Evolutionary conservation across 2,113 vertebrate species (phyloP).

Genomic region (Scalopus aquaticus): DNA sequence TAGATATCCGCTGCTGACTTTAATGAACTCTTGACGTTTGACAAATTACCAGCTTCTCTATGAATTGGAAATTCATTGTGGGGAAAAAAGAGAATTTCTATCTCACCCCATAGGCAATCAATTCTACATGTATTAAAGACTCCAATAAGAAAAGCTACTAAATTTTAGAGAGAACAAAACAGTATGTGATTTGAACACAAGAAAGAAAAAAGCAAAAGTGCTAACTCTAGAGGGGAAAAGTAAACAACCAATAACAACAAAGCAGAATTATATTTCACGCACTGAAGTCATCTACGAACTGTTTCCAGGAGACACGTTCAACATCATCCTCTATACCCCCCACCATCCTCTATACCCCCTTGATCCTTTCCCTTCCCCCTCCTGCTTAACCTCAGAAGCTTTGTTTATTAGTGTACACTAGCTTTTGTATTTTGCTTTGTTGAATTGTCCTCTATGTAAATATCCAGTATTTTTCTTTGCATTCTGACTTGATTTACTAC

Average conservation of each 20-base stretch:
- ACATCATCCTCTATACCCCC: background rate
- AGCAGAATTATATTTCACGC: background rate
- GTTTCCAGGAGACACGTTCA: background rate
- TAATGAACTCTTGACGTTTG: background rate
- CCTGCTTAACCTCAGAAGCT: no score
- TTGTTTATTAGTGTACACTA: no score
- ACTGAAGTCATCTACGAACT: no score
- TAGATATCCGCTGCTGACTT: background rate
- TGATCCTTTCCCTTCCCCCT: no score
- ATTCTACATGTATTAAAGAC: background rate
- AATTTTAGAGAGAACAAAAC: background rate
- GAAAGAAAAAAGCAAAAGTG: background rate
- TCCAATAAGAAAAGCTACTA: no score
- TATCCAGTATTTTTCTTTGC: no score
- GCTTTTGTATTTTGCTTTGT: no score
- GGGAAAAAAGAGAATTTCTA: background rate
- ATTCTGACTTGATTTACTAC: no score
- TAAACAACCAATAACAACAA: background rate
- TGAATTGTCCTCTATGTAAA: no score
- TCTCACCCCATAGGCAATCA: background rate
- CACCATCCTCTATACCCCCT: no score
- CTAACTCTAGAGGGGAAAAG: background rate
- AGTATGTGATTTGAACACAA: no score
- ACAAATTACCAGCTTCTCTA: background rate
- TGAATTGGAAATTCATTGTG: background rate